Conservation (phyloP, 2,797 vertebrate genomes). For the Poeciliopsis paucimaculata region DNA sequence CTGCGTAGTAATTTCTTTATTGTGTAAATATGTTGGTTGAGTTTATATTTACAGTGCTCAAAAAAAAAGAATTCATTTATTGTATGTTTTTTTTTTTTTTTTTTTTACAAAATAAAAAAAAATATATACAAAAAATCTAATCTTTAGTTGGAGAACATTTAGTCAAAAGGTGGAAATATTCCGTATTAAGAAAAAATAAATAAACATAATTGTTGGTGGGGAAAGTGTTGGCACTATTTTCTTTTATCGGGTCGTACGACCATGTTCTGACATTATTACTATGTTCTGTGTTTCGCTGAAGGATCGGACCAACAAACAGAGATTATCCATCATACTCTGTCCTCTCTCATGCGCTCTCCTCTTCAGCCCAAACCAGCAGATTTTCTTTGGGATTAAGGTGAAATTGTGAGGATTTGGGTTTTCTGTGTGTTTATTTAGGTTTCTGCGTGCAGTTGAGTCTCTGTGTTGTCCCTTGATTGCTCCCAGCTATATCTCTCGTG, state of each 20-base stretch:
- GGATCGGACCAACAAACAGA: neutral
- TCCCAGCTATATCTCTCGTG: too few species aligned
- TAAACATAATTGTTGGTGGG: neutral
- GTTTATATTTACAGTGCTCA: neutral
- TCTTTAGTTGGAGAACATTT: neutral
- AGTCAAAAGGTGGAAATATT: neutral
- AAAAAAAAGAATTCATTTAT: neutral
- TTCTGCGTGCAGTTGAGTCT: too few species aligned
- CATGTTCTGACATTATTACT: neutral
- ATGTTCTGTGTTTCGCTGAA: neutral
- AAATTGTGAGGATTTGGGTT: neutral
- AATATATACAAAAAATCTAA: too few species aligned
- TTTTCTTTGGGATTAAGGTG: neutral
- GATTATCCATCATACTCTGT: neutral
- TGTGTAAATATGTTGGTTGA: neutral
- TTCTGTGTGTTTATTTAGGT: too few species aligned
- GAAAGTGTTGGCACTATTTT: neutral
- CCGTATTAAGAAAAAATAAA: fast-evolving
- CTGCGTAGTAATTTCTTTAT: neutral
- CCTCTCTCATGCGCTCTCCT: neutral
- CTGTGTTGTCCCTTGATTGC: too few species aligned
- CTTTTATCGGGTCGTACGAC: neutral
- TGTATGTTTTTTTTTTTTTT: neutral
- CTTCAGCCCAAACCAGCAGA: neutral
- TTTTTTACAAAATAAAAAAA: neutral